phyloP scores from a whole-genome alignment of 2,797 vertebrate genomes.

The Hylomyscus alleni region DNA sequence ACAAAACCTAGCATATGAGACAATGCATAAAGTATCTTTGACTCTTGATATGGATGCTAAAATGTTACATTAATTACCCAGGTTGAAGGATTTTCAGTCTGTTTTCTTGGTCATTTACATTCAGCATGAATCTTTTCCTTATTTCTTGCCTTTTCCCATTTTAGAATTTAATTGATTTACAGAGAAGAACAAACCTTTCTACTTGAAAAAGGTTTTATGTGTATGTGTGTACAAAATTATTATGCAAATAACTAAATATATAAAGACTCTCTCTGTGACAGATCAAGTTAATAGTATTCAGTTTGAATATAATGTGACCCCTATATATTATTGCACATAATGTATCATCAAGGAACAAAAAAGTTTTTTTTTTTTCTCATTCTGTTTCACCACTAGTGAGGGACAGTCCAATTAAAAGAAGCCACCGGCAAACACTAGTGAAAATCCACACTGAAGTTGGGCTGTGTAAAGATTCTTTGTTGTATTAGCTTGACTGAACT shows the following conservation, averaged over 20 bases:
- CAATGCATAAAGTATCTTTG: conserved; percentile 13
- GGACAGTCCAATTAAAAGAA: conserved; percentile 44
- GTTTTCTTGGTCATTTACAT: neutral
- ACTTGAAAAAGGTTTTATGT: neutral
- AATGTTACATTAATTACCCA: neutral
- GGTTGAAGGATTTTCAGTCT: neutral
- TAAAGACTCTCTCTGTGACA: neutral
- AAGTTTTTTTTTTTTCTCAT: neutral
- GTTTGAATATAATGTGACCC: neutral
- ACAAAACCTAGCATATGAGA: neutral
- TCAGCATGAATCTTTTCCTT: neutral
- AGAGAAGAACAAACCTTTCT: neutral
- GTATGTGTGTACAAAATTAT: neutral
- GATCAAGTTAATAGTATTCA: neutral
- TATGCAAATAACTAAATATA: neutral
- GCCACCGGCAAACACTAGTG: neutral
- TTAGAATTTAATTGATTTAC: neutral
- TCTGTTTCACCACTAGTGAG: conserved; percentile 1
- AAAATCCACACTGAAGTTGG: conserved; percentile 4
- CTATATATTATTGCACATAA: neutral
- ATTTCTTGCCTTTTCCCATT: neutral
- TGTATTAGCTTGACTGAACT: conserved; percentile 69
- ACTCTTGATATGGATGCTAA: neutral
- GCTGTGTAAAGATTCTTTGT: conserved; percentile 38
- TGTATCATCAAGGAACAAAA: neutral